Percentiles rank a stretch among this genome's conserved stretches.
Conservation (phyloP, 37 sponge, comb jelly and placozoan genomes). For the Halisarca cf. caerulea region DNA sequence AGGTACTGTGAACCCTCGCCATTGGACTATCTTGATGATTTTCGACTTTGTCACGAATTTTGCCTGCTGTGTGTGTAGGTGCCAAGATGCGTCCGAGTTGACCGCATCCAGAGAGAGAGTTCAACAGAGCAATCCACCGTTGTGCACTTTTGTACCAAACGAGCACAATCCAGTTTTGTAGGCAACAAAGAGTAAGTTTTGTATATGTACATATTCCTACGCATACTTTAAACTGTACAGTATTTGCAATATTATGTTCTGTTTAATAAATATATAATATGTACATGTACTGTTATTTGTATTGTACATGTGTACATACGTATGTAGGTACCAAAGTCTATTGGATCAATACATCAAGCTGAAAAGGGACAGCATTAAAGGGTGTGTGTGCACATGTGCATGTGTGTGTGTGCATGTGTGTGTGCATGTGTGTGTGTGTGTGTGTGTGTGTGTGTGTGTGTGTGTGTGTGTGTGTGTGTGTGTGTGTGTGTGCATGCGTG, state of each 20-base stretch:
- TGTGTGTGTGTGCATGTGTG: neutral
- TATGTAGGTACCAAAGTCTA: neutral
- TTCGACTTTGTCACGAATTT: too few relatives aligned
- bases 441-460: too few relatives aligned
- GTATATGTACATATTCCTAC: neutral
- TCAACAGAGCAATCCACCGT: neutral
- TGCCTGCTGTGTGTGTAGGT: too few relatives aligned
- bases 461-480: too few relatives aligned
- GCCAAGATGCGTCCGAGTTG: conserved; percentile 41
- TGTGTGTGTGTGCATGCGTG: neutral
- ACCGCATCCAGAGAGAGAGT: neutral
- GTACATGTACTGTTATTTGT: too few relatives aligned
- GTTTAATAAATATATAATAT: too few relatives aligned
- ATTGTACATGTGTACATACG: neutral
- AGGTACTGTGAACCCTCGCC: conserved; percentile 41
- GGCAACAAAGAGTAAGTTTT: conserved; percentile 17
- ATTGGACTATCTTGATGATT: too few relatives aligned
- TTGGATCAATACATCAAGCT: neutral
- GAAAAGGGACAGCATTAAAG: neutral
- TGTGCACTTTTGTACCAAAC: conserved; percentile 2
- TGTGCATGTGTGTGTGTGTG: neutral
- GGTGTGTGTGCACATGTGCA: neutral
- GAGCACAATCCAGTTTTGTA: neutral
- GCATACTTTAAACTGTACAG: neutral
- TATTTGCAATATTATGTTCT: too few relatives aligned